Evolutionary conservation across 2,888 invertebrate species (phyloP).

Genomic region (Diplazon laetatorius): DNA sequence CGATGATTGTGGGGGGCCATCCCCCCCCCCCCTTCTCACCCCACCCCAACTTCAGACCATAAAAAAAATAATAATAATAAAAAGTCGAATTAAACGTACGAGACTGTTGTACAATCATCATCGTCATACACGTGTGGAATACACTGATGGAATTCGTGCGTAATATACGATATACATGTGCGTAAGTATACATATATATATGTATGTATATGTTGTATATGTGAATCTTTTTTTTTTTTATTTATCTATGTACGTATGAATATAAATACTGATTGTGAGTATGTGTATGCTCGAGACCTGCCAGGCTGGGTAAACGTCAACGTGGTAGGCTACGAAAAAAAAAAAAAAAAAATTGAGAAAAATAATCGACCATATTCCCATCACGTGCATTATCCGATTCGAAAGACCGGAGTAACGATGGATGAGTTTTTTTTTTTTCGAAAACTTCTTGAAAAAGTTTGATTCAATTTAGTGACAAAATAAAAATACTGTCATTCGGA

Average conservation of each 20-base stretch:
- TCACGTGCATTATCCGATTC: constrained; percentile 50
- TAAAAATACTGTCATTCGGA: too few relatives aligned
- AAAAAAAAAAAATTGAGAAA: too few relatives aligned
- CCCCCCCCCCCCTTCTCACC: too few relatives aligned
- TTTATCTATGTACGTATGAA: background rate
- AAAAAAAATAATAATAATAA: too few relatives aligned
- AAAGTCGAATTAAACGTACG: constrained; percentile 23
- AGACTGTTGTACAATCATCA: constrained; percentile 2
- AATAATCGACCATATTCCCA: constrained; percentile 40
- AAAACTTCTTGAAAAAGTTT: too few relatives aligned
- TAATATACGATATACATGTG: background rate
- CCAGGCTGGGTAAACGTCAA: constrained; percentile 23
- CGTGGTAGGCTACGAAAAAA: constrained; percentile 47
- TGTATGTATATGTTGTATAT: background rate
- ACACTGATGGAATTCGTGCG: background rate
- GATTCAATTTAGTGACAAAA: too few relatives aligned
- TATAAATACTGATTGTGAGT: too few relatives aligned
- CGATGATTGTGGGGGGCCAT: constrained; percentile 4
- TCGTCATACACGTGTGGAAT: constrained; percentile 2
- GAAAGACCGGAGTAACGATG: too few relatives aligned
- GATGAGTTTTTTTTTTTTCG: too few relatives aligned
- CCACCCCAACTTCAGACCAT: constrained; percentile 4
- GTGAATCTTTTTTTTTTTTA: too few relatives aligned
- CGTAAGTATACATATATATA: background rate
- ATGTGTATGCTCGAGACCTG: constrained; percentile 15